Evolutionary conservation across 2,113 vertebrate genomes (phyloP).

Genomic region (Notothenia rossii): DNA sequence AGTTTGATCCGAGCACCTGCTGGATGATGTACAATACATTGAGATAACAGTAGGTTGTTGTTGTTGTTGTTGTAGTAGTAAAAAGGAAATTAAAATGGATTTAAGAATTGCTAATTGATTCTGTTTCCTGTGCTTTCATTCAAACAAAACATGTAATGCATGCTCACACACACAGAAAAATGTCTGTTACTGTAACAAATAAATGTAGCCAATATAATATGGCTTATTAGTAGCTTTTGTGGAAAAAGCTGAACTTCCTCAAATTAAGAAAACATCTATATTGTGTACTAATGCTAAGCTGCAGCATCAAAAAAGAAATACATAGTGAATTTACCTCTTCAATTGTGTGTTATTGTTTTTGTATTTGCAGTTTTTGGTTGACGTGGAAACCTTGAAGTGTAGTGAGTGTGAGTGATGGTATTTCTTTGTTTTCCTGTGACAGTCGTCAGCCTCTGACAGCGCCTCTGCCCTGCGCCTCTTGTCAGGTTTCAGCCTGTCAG

Average conservation of each 20-base stretch:
- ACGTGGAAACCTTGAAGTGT: slow-evolving; percentile 22
- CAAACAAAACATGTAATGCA: no score
- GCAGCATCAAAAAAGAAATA: neutral
- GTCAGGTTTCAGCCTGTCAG: slow-evolving; percentile 70
- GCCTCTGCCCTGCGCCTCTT: slow-evolving; percentile 68
- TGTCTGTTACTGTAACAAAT: neutral
- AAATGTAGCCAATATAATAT: neutral
- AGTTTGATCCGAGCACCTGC: slow-evolving; percentile 5
- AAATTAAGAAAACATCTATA: no score
- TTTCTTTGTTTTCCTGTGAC: slow-evolving; percentile 56
- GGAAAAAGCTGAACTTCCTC: neutral
- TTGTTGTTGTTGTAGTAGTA: no score
- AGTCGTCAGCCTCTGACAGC: slow-evolving; percentile 66
- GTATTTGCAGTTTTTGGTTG: neutral
- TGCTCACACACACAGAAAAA: no score
- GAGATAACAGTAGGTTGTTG: neutral
- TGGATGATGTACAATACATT: slow-evolving; percentile 14
- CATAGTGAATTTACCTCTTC: neutral
- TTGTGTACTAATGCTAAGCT: slow-evolving; percentile 2
- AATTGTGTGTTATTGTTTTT: neutral
- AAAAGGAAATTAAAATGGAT: slow-evolving; percentile 9
- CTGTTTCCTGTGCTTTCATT: slow-evolving; percentile 17
- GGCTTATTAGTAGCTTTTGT: neutral
- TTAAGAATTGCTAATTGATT: slow-evolving; percentile 1
- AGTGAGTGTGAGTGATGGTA: slow-evolving; percentile 50